Evolutionary conservation across 2,113 vertebrate genomes (phyloP), one percentile per base, ranked within the genome.

Genomic region (Ochotona princeps): DNA sequence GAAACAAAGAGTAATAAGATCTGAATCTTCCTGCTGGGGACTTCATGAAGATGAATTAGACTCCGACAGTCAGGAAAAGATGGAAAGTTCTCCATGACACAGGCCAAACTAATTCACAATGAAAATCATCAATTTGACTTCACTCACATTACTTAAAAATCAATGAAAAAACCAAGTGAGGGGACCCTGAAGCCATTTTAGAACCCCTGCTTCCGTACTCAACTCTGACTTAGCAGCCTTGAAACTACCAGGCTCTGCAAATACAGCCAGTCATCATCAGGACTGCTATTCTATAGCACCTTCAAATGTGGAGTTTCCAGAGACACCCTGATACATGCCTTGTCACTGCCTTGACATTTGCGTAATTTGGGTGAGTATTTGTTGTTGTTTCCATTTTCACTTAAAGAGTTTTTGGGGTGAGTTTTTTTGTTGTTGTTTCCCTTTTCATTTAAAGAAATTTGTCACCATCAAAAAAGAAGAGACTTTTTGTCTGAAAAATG

Each of bases 51-150:
- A 97, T 83, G 70, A 94, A 96, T 79, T 84, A 91, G 92, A 94
- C 21, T 79, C 28, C 82, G 91, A 94, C 87, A 87, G 70, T 91
- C 47, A 11, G 82, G 78, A 70, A 79, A 94, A 89, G 87, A 95
- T 54, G 17, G 94, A 95, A 92, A 76, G 57, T 35, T 57, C 84
- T 79, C 60, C 89, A 44, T 74, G 89, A 89, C 92, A 94, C 89
- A 96, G 91, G 89, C 87, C 92, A 94, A 91, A 83, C 95, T 95
- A 91, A 95, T 95, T 95, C 93, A 93, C 92, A 90, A 94, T 65
- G 90, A 95, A 94, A 91, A 90, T 66, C 92, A 75, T 95, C 90
- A 75, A 78, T 91, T 85, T 91, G 35, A 91, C 82, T 32, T 94
- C 95, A 57, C 82, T 44, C 38, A 79, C 91, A 90, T 93, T 97